Base-by-base conservation (phyloP, 2,888 invertebrate species). In the Drosophila robusta region DNA sequence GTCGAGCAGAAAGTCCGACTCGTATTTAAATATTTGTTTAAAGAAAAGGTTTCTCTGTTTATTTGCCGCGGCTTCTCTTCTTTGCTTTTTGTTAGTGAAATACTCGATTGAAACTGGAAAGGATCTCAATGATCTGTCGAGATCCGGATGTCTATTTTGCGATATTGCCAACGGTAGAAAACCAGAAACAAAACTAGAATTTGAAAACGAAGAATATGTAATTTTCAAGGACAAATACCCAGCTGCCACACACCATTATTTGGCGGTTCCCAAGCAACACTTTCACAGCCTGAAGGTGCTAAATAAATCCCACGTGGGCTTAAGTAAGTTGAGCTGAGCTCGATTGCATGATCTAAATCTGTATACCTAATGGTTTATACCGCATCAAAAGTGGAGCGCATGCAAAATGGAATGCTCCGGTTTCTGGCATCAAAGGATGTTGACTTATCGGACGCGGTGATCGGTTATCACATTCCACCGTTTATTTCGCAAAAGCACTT, bases 401-500 rank as follows among this genome's bases (percentile, higher is more conserved):
- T 98, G 93, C 93, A 96, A 2, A 80, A 92, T 0, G 93, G 93
- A 0, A 91, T 94, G 14, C 91, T 93, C 32, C 90, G 93, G 5
- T 82, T 93, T 26, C 79, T 95, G 0, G 70, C 83, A 0, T 93
- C 94, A 18, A 93, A 94, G 75, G 93, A 93, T 29, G 91, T 93
- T 0, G 85, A 93, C 0, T 29, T 91, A 0, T 88, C 92, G 0
- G 93, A 93, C 52, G 92, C 93, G 18, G 93, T 95, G 61, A 93
- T 95, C 47, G 98, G 98, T 0, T 98, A 97, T 90, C 98, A 98
- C 90, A 96, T 97, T 95, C 98, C 98, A 0, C 98, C 98, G 0
- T 98, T 98, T 92, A 95, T 95, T 68, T 95, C 96, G 8, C 94
- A 98, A 0, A 91, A 93, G 47, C 98, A 98, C 92, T 73, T 91